Evolutionary conservation across 2,113 vertebrate species (phyloP), one percentile per base, ranked within the genome.

Genomic region (Pipa parva): DNA sequence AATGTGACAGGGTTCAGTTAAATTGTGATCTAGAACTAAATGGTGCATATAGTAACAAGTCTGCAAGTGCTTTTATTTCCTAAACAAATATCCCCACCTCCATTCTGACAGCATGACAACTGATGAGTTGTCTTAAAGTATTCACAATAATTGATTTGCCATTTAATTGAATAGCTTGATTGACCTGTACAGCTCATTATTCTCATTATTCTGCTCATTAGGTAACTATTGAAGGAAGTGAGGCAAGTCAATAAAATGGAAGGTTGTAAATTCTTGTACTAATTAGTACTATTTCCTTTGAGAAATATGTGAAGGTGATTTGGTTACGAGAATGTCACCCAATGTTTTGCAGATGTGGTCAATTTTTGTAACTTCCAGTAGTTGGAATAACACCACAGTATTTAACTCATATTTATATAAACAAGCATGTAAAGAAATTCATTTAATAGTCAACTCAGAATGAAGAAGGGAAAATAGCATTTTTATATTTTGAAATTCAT

Each of bases 151-250:
- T 96, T 98, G 97, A 97, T 98, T 98, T 83, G 87, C 89, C 87
- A 75, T 92, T 96, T 96, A 99, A 96, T 97, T 97, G 95, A 99
- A 98, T 94, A 94, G 93, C 93, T 92, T 89, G 93, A 95, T 91
- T 95, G 93, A 94, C 94, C 94, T 95, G 97, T 42, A 42, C 7
- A n/a, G 39, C 39, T 42, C 39, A 42, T 42, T 15, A 42, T 42
- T 95, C 94, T 97, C 97, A 98, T 99, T 99, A 99, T 93, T 95
- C 97, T 95, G 93, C 95, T 95, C 95, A 97, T 99, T 97, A 98
- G 93, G 98, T 99, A 97, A 99, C 98, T 99, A 97, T 98, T 92
- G 86, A 90, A 95, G 93, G 97, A 89, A 98, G 92, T 97, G 95
- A 93, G 93, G 97, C 95, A 98, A 97, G 95, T 99, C 97, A 99